Evolutionary conservation across 2,797 vertebrate genomes (phyloP), one percentile per base, ranked within the genome.

Genomic region (Trichosurus vulpecula): DNA sequence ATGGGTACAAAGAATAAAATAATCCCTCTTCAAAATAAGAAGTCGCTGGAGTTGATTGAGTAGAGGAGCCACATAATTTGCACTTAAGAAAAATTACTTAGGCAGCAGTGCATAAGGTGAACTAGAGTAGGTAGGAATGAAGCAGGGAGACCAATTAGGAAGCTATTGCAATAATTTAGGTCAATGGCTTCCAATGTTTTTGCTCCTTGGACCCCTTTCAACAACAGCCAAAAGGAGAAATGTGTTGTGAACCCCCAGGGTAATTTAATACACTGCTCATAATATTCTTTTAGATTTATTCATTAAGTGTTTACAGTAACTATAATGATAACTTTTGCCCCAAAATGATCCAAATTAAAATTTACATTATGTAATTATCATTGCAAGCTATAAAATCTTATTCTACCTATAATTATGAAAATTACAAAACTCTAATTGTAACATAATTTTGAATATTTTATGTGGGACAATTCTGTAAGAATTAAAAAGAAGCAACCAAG

Each of bases 221-320:
- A 81, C n/a, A 81, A 81, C 66, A 81, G 47, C 66, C n/a, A 81
- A 41, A 47, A 47, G 4, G 47, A 81, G n/a, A 81, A 47, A 81
- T 81, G n/a, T 81, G 19, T 81, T 81, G n/a, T 81, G 66, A 74
- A 74, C n/a, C 66, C 8, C 66, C 66, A 81, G 66, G 66, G n/a
- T 81, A 81, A 81, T 81, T 81, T 81, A 47, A 47, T 81, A 81
- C 81, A 81, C 66, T 47, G 19, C 22, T 81, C 8, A 47, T 81
- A 81, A 81, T 81, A 81, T 81, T 47, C n/a, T 81, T 81, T 81
- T 81, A 47, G 66, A 81, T 81, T 81, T 81, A 81, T 81, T 81
- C 66, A 47, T 47, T 66, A 66, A 66, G 61, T 25, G 66, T 81
- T 81, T 81, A 81, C 19, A 81, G n/a, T 81, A 47, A 74, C 61